Conservation (phyloP, 2,888 invertebrate species). For the Helicoverpa assulta region DNA sequence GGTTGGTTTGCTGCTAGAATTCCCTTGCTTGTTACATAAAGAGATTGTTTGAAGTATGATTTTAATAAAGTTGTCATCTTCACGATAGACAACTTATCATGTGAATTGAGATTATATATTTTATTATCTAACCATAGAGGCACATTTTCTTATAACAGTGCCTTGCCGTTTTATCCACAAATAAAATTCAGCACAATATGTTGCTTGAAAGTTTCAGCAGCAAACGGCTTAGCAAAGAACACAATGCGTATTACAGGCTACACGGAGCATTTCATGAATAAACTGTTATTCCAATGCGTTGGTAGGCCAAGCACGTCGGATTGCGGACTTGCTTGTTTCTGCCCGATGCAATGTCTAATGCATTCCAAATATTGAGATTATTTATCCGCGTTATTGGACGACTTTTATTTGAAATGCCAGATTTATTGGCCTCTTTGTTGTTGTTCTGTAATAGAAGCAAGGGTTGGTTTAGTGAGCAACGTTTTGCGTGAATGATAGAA, state of each 20-base stretch:
- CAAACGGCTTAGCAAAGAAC: slow-evolving; percentile 16
- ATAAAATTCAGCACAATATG: slow-evolving; percentile 3
- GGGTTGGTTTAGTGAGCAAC: not conserved
- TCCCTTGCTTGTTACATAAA: not conserved
- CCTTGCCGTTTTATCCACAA: not conserved
- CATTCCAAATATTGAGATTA: slow-evolving; percentile 54
- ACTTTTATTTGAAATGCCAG: slow-evolving; percentile 11
- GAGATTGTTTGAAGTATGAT: not conserved
- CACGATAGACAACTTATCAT: no score
- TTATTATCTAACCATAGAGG: not conserved
- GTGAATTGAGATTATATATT: no score
- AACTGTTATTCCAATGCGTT: slow-evolving; percentile 30
- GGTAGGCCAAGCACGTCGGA: slow-evolving; percentile 50
- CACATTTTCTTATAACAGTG: no score
- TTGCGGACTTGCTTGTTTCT: slow-evolving; percentile 42
- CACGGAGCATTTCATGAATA: slow-evolving; percentile 42
- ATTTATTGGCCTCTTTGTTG: not conserved
- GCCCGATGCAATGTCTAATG: slow-evolving; percentile 46
- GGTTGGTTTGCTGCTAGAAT: not conserved
- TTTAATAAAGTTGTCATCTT: not conserved
- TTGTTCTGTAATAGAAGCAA: not conserved
- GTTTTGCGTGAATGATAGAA: not conserved
- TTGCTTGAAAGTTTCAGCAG: not conserved
- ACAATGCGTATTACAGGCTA: slow-evolving; percentile 18
- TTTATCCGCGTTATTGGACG: slow-evolving; percentile 33